A percentile compares a stretch with the other conserved stretches of the same genome.
Conservation (phyloP, 2,113 vertebrate species). For the Neofelis nebulosa region DNA sequence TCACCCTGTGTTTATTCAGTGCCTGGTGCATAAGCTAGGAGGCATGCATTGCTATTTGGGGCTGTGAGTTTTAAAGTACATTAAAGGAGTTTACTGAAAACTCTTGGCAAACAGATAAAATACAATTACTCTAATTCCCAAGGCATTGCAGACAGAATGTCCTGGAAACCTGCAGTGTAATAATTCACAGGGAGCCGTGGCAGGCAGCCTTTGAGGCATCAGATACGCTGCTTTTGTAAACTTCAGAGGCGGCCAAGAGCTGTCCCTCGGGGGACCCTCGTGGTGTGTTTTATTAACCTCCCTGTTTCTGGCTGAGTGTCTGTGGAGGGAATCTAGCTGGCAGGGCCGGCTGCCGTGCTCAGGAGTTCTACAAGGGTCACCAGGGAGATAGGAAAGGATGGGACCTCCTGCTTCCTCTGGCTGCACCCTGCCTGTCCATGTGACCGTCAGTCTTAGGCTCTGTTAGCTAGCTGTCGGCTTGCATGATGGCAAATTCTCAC, state of each 20-base stretch:
- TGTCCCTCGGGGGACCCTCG: slow-evolving; percentile 33
- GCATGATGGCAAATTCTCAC: neutral
- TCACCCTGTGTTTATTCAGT: slow-evolving; percentile 66
- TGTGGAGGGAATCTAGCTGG: neutral
- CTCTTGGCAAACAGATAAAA: slow-evolving; percentile 80
- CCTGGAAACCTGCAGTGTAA: slow-evolving; percentile 65
- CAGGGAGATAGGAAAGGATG: fast-evolving
- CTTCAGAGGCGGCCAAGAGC: slow-evolving; percentile 53
- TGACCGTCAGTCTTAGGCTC: neutral
- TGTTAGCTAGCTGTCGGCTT: neutral
- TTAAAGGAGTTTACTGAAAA: slow-evolving; percentile 77
- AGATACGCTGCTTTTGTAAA: slow-evolving; percentile 55
- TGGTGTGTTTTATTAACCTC: slow-evolving; percentile 56
- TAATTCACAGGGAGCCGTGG: slow-evolving; percentile 58
- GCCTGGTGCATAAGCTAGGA: slow-evolving; percentile 37
- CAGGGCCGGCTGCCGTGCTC: neutral
- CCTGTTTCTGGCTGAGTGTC: neutral
- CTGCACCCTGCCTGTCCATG: fast-evolving
- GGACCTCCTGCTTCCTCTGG: neutral
- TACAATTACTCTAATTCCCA: slow-evolving; percentile 60
- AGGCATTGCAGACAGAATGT: slow-evolving; percentile 53
- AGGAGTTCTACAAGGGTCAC: slow-evolving; percentile 28
- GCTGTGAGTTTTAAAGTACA: slow-evolving; percentile 30
- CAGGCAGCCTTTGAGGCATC: slow-evolving; percentile 45
- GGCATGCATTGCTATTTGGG: slow-evolving; percentile 43